phyloP scores from a whole-genome alignment of 2,888 invertebrate species.

The Drosophila mimetica region DNA sequence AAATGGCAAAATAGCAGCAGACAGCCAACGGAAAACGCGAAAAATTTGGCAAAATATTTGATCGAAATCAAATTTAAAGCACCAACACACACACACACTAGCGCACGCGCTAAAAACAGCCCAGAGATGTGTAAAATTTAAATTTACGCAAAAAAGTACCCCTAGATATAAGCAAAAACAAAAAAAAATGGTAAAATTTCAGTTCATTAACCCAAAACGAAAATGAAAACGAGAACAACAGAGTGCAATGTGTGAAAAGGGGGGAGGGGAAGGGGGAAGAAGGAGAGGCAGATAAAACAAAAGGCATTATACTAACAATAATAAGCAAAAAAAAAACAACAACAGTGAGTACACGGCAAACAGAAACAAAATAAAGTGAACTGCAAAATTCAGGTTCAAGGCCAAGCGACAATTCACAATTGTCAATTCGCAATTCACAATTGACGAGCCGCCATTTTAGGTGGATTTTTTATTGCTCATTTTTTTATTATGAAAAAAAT shows the following conservation, averaged over 20 bases:
- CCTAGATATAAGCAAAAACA: slow-evolving; percentile 32
- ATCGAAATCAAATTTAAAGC: slow-evolving; percentile 25
- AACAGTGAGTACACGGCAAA: slow-evolving; percentile 41
- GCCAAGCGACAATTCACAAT: slow-evolving; percentile 43
- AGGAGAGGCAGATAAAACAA: slow-evolving; percentile 37
- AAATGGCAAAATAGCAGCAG: slow-evolving; percentile 2
- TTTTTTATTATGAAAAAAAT: slow-evolving; percentile 6
- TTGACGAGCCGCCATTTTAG: slow-evolving; percentile 24
- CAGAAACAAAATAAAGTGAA: slow-evolving; percentile 52
- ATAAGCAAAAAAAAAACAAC: slow-evolving; percentile 27
- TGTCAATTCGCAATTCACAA: slow-evolving; percentile 17
- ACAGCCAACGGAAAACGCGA: slow-evolving; percentile 13
- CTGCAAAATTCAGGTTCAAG: slow-evolving; percentile 71
- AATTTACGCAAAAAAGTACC: slow-evolving; percentile 33
- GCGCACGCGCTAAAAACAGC: neutral
- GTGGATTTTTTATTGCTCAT: neutral
- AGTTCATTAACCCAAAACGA: slow-evolving; percentile 62
- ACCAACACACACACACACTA: neutral
- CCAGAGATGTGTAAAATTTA: slow-evolving; percentile 17
- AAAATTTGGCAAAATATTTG: slow-evolving; percentile 35
- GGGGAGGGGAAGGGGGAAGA: neutral
- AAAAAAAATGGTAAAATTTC: slow-evolving; percentile 28
- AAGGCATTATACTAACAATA: slow-evolving; percentile 46
- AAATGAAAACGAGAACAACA: slow-evolving; percentile 38
- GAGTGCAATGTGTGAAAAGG: slow-evolving; percentile 27